Percentiles rank a stretch among this genome's conserved stretches.
These are phyloP conservation scores for Ryuthela nishihirai DNA, from an alignment of 2,888 invertebrate genomes.

Conservation along the genomic window DNA sequence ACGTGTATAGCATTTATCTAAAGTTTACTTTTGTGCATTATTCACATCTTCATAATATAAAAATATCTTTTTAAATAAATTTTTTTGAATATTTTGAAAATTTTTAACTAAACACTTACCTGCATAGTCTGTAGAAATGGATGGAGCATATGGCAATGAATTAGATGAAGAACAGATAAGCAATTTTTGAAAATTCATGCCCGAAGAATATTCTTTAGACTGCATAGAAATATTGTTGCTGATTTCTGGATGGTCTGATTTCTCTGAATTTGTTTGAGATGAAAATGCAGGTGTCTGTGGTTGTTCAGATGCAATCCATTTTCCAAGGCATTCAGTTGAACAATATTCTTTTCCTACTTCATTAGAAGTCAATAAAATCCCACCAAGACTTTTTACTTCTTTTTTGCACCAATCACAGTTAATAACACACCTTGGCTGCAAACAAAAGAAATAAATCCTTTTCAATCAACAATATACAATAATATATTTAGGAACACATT, in stretches of 20 bases:
- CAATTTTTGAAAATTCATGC: conserved; percentile 32
- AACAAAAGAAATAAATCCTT: too few species aligned
- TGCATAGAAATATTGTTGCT: background rate
- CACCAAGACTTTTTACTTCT: conserved; percentile 18
- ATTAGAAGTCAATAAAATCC: conserved; percentile 27
- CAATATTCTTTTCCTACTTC: conserved; percentile 38
- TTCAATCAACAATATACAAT: too few species aligned
- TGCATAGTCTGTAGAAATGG: conserved; percentile 27
- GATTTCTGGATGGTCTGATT: conserved; percentile 1
- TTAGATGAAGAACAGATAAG: conserved; percentile 35
- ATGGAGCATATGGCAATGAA: conserved; percentile 25
- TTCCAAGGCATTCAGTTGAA: conserved; percentile 37
- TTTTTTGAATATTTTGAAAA: too few species aligned
- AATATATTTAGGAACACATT: too few species aligned
- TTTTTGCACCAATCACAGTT: conserved; percentile 33
- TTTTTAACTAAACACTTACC: too few species aligned
- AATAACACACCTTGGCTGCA: too few species aligned
- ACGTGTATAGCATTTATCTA: too few species aligned
- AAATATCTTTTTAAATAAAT: too few species aligned
- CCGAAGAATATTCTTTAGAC: conserved; percentile 8
- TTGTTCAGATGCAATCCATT: conserved; percentile 32
- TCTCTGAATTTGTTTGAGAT: too few species aligned
- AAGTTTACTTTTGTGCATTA: too few species aligned
- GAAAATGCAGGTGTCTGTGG: background rate
- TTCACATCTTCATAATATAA: too few species aligned